A percentile compares a stretch with the other conserved stretches of the same genome.
Conservation (phyloP, 2,113 vertebrate species). For the Anarhynchus alexandrinus region DNA sequence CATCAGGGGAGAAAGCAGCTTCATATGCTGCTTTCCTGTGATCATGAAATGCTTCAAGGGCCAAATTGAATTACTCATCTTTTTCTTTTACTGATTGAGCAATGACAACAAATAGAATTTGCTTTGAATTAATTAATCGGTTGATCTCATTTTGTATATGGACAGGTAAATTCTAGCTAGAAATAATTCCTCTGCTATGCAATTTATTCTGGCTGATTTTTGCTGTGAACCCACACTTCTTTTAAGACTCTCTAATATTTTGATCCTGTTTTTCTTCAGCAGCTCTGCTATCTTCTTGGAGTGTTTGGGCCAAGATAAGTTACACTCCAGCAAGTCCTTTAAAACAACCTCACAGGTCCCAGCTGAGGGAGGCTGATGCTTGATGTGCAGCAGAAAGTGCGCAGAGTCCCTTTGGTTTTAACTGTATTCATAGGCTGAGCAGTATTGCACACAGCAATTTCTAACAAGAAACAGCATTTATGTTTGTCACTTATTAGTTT, state of each 20-base stretch:
- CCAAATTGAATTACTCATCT: neutral
- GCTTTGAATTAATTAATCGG: neutral
- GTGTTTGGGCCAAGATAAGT: neutral
- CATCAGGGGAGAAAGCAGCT: neutral
- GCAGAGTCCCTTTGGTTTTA: neutral
- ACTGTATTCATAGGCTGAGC: neutral
- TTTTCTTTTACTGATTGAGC: neutral
- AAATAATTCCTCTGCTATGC: neutral
- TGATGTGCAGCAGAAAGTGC: neutral
- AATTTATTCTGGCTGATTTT: neutral
- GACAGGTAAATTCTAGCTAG: neutral
- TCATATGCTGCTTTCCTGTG: neutral
- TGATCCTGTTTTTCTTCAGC: neutral
- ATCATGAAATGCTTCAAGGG: neutral
- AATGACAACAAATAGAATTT: neutral
- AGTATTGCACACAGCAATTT: neutral
- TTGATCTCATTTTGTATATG: neutral
- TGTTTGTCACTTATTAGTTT: neutral
- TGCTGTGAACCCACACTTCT: neutral
- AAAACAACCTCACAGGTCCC: neutral
- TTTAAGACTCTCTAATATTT: neutral
- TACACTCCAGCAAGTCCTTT: neutral
- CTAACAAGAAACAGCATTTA: neutral
- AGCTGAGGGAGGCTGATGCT: neutral
- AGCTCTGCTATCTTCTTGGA: neutral